Evolutionary conservation across 2,113 vertebrate species (phyloP), one percentile per base, ranked within the genome.

Genomic region (Egretta garzetta): DNA sequence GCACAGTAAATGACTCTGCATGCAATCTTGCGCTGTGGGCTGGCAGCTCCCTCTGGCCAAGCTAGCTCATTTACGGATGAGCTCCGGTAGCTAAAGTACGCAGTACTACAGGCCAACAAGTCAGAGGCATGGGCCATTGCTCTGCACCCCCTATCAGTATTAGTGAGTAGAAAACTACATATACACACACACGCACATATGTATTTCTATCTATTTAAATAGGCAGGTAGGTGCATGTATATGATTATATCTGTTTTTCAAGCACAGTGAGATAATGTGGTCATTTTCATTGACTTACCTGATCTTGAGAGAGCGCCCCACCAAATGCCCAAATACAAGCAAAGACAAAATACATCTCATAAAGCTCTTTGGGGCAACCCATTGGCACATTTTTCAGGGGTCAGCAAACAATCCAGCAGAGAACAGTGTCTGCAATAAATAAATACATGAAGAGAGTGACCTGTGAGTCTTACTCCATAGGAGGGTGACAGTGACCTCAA

Each of bases 301-400:
- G 96, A 67, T 98, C 97, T 88, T 94, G 95, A 37, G 91, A 86
- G 32, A 96, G 85, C 3, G 30, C 84, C 27, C 97, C 98, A 86
- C 95, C 97, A n/a, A 98, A 98, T 1, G 68, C 95, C 96, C 98
- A 98, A 66, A 98, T 85, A 87, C 95, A 98, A 41, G 96, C 97
- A 86, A 98, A 98, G 58, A 95, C 93, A 95, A 98, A 98, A 86
- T 96, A 98, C n/a, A 96, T 88, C 77, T 98, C 97, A 22, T 88
- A 97, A 12, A 97, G 56, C 41, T 97, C 97, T 83, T 96, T 93
- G 4, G 97, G 95, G 35, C 94, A 98, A 86, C 98, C 97, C 71
- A 86, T 39, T 67, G 96, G 93, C 5, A 98, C 90, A 37, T 98
- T 98, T 95, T 95, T 98, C 98, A 43, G 97, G 88, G 52, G 74